phyloP scores from a whole-genome alignment of 2,797 vertebrate species.

The Chloroceryle amazona region DNA sequence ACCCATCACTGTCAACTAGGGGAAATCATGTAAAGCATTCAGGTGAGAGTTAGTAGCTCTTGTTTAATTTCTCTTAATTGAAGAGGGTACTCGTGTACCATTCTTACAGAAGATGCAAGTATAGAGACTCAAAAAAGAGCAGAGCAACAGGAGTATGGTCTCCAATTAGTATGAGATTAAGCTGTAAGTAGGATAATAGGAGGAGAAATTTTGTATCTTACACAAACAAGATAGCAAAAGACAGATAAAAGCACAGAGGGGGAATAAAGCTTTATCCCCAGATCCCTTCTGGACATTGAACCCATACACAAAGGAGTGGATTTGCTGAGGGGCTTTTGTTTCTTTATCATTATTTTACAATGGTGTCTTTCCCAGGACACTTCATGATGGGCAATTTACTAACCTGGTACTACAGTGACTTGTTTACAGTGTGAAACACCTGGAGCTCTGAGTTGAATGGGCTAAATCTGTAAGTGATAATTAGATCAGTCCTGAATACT shows the following conservation, averaged over 20 bases:
- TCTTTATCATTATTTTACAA: conserved; percentile 48
- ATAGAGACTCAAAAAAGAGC: background rate
- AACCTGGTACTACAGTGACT: no score
- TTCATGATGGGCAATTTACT: background rate
- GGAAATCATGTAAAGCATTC: background rate
- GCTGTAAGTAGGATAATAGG: conserved; percentile 12
- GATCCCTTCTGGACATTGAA: background rate
- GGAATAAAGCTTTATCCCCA: background rate
- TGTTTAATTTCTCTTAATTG: background rate
- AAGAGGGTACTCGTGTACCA: background rate
- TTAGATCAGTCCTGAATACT: conserved; percentile 66
- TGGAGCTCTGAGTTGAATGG: background rate
- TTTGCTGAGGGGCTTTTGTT: background rate
- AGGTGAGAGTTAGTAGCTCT: background rate
- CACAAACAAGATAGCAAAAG: conserved; percentile 7
- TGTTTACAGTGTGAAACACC: background rate
- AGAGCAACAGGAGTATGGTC: background rate
- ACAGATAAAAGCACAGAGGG: background rate
- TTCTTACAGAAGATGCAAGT: background rate
- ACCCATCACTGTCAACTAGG: background rate
- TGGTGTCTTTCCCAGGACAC: conserved; percentile 13
- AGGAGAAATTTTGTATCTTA: conserved; percentile 14
- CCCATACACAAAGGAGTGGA: background rate
- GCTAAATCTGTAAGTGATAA: conserved; percentile 40
- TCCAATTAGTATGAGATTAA: conserved; percentile 6